These are phyloP conservation scores for Molossus alvarezi DNA, from an alignment of 2,797 vertebrate species.

Conservation along the genomic window DNA sequence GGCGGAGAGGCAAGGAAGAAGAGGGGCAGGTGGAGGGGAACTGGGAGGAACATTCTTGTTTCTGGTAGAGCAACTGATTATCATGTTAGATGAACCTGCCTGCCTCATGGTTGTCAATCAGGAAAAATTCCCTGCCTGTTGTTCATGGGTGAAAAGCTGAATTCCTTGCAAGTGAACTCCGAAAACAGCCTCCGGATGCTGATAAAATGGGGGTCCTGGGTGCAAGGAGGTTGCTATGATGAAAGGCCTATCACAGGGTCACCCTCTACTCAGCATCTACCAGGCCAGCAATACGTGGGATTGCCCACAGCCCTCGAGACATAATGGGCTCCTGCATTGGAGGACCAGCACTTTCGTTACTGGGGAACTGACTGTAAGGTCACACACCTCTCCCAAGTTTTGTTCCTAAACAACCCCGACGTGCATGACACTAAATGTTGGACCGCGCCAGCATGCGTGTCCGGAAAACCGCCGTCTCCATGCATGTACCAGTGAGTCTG, in stretches of 20 bases:
- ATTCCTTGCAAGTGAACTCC: slow-evolving; percentile 36
- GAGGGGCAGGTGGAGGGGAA: background rate
- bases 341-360: rapidly evolving
- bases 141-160: slow-evolving; percentile 39
- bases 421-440: rapidly evolving
- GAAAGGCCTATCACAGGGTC: background rate
- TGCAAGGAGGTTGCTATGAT: background rate
- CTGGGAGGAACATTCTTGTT: background rate
- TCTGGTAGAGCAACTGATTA: background rate
- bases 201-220: background rate
- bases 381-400: background rate
- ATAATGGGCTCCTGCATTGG: rapidly evolving
- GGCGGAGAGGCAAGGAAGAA: background rate
- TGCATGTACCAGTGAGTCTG: background rate
- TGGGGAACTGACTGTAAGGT: background rate
- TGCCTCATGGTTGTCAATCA: background rate
- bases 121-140: background rate
- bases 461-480: background rate
- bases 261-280: background rate
- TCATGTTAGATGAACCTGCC: background rate
- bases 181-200: background rate
- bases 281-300: background rate
- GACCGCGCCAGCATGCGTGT: background rate
- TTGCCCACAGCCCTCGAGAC: background rate
- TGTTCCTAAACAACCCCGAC: background rate